Base-by-base conservation (phyloP, 2,113 vertebrate genomes). In the Ceuthmochares aereus region DNA sequence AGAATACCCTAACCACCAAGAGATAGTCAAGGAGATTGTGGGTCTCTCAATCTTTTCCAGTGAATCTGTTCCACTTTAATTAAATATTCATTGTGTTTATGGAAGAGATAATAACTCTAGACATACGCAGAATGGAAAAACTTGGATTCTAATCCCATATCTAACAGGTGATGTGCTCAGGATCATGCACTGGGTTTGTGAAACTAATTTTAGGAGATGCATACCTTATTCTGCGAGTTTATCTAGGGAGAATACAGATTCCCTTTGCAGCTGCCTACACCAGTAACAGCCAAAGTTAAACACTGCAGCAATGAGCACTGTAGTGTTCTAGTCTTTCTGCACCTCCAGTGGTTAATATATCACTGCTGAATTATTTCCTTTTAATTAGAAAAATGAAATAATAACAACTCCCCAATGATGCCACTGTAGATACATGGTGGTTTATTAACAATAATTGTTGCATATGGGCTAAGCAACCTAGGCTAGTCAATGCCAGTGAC, bases 1-100 rank as follows among this genome's bases (percentile, higher is more conserved):
- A 97, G 95, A 96, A 96, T 91, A 95, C 64, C 89, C 89, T 95
- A 92, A 95, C 94, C 93, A 95, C 76, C 79, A 86, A 81, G 23
- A 94, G 90, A 96, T 95, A 70, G 63, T 63, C 79, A 68, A 81
- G 76, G 47, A 95, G 96, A 96, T 95, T 93, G 76, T 89, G 47
- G 55, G 56, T 90, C 88, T 95, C 79, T 82, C 67, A 94, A 90
- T 94, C 68, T 63, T 75, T 97, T 95, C 90, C 73, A 95, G 79
- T 77, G 49, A 93, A 92, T 90, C 88, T 86, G 5, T 91, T 89
- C 23, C 56, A 92, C 12, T 84, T 91, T 95, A 95, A 96, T 96
- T 95, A 96, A 95, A 95, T 92, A 97, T 94, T 95, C 73, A 78
- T 92, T 95, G 73, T 72, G 23, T 30, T 87, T 78, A 75, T n/a